phyloP scores from a whole-genome alignment of 2,888 invertebrate species.

The Cantharis nigra region DNA sequence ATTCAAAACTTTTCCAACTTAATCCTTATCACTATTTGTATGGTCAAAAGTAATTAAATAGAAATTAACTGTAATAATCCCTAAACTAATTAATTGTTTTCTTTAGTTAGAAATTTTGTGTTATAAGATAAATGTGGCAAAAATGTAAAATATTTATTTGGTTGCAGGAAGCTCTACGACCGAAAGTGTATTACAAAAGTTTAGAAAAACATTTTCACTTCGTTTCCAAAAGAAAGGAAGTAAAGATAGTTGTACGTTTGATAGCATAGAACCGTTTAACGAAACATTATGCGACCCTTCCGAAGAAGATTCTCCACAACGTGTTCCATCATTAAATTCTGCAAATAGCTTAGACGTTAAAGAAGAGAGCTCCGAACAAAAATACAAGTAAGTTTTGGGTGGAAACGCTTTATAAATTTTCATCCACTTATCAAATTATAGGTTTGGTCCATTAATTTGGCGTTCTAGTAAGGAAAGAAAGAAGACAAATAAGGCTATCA shows the following conservation, averaged over 20 bases:
- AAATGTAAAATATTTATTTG: not conserved
- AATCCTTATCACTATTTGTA: not conserved
- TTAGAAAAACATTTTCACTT: slow-evolving; percentile 70
- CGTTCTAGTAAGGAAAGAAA: slow-evolving; percentile 72
- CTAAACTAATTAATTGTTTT: not conserved
- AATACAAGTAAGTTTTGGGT: slow-evolving; percentile 46
- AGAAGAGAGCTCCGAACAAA: slow-evolving; percentile 49
- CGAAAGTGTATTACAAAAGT: slow-evolving; percentile 71
- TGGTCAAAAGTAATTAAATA: not conserved
- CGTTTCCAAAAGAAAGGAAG: slow-evolving; percentile 63
- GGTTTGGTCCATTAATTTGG: slow-evolving; percentile 75
- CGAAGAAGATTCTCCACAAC: slow-evolving; percentile 52
- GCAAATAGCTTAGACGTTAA: slow-evolving; percentile 35
- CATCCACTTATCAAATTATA: slow-evolving; percentile 43
- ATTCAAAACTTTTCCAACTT: not conserved
- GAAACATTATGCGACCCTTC: slow-evolving; percentile 48
- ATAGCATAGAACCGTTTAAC: slow-evolving; percentile 48
- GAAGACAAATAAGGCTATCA: slow-evolving; percentile 67
- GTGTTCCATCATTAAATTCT: slow-evolving; percentile 41
- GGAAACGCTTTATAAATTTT: not conserved
- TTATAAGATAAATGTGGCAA: not conserved
- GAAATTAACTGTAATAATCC: not conserved
- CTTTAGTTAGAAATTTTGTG: not conserved
- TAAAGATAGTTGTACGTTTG: slow-evolving; percentile 54
- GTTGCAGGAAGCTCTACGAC: slow-evolving; percentile 37